A percentile compares a stretch with the other conserved stretches of the same genome.
These are phyloP conservation scores for Bombus pascuorum DNA, from an alignment of 1,140 invertebrate genomes.

Conservation along the genomic window DNA sequence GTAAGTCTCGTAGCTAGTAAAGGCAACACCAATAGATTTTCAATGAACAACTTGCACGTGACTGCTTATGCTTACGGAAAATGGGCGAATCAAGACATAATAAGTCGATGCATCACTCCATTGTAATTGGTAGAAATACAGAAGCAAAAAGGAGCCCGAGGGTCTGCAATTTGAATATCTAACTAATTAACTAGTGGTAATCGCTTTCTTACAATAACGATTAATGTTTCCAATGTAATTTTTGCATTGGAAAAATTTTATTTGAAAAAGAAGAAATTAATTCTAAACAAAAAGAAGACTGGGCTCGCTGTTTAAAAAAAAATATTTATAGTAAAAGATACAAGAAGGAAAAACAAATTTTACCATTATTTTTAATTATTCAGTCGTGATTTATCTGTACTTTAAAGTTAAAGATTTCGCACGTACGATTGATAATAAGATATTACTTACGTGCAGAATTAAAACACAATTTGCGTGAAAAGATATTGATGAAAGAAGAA, in stretches of 20 bases:
- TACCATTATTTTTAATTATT: background rate
- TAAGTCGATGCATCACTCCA: background rate
- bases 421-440: constrained; percentile 2
- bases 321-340: background rate
- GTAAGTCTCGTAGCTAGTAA: constrained; percentile 18
- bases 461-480: background rate
- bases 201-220: background rate
- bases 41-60: constrained; percentile 45
- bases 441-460: background rate
- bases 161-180: background rate
- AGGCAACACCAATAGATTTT: constrained; percentile 47
- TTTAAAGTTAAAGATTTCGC: constrained; percentile 3
- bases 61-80: constrained; percentile 30
- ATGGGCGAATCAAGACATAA: background rate
- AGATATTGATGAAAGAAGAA: too few species aligned
- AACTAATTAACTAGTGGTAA: constrained; percentile 1
- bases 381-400: constrained; percentile 28
- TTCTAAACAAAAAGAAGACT: background rate
- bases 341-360: background rate
- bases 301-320: background rate
- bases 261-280: background rate
- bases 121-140: background rate
- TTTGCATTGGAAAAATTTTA: background rate
- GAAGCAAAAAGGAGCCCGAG: background rate
- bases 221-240: background rate